These are phyloP conservation scores for Kryptopterus vitreolus DNA, from an alignment of 2,797 vertebrate species.

Conservation along the genomic window DNA sequence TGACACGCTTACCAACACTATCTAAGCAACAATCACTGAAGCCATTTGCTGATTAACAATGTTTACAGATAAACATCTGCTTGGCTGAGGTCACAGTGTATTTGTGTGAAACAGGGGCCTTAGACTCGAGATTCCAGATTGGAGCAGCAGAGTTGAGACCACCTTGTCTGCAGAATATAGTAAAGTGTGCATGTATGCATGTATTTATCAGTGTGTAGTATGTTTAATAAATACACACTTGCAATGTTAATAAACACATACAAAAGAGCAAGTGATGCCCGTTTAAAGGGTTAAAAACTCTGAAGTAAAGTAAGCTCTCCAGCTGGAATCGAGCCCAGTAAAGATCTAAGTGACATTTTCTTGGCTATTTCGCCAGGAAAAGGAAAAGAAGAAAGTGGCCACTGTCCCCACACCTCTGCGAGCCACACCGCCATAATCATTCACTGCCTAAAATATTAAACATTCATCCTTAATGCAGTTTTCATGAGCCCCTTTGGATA, in stretches of 20 bases:
- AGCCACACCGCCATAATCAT: not conserved
- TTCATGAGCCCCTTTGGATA: not conserved
- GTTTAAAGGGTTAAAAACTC: not conserved
- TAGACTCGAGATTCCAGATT: not conserved
- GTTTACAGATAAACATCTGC: constrained; percentile 48
- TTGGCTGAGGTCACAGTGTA: constrained; percentile 26
- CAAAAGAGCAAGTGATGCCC: not conserved
- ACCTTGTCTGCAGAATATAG: not conserved
- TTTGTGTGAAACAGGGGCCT: constrained; percentile 3
- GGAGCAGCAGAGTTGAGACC: not conserved
- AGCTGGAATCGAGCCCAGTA: not conserved
- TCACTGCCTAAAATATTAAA: not conserved
- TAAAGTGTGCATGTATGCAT: no score
- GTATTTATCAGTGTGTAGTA: not conserved
- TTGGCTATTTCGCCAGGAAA: constrained; percentile 41
- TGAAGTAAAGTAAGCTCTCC: not conserved
- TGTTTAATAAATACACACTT: not conserved
- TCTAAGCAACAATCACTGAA: constrained; percentile 33
- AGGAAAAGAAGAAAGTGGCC: constrained; percentile 32
- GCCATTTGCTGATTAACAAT: constrained; percentile 45
- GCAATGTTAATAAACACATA: not conserved
- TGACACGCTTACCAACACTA: constrained; percentile 49
- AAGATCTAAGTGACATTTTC: constrained; percentile 43
- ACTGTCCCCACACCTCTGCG: constrained; percentile 30
- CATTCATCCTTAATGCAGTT: not conserved